phyloP scores from a whole-genome alignment of 2,113 vertebrate genomes.

The Perognathus longimembris region DNA sequence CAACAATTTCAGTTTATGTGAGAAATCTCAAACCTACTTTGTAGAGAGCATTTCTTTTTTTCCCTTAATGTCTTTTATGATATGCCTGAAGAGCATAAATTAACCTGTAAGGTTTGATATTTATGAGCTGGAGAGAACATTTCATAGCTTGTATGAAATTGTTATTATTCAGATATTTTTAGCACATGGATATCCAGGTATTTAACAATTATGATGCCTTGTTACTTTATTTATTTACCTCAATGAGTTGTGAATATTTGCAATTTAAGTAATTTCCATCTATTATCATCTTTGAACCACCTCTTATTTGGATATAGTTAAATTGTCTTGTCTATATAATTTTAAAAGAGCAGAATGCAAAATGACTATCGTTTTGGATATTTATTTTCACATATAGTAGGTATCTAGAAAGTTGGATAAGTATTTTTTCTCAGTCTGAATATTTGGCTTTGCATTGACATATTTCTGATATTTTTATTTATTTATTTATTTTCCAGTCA shows the following conservation, averaged over 20 bases:
- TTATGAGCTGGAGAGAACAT: background rate
- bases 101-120: background rate
- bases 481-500: too few relatives aligned
- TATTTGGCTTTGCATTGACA: background rate
- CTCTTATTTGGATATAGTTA: background rate
- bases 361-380: background rate
- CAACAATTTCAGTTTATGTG: background rate
- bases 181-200: background rate
- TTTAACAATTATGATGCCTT: background rate
- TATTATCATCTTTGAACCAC: background rate
- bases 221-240: constrained; percentile 18
- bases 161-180: background rate
- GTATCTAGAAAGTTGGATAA: background rate
- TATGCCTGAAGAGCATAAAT: background rate
- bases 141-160: background rate
- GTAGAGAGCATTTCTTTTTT: background rate
- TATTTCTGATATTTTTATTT: constrained; percentile 23
- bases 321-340: background rate
- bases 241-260: background rate
- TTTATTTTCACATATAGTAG: constrained; percentile 15
- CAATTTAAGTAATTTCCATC: background rate
- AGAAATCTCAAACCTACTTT: background rate
- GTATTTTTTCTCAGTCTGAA: constrained; percentile 18
- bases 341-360: background rate
- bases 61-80: background rate